phyloP scores from a whole-genome alignment of 2,888 invertebrate species.

The Leucophora obtusa region DNA sequence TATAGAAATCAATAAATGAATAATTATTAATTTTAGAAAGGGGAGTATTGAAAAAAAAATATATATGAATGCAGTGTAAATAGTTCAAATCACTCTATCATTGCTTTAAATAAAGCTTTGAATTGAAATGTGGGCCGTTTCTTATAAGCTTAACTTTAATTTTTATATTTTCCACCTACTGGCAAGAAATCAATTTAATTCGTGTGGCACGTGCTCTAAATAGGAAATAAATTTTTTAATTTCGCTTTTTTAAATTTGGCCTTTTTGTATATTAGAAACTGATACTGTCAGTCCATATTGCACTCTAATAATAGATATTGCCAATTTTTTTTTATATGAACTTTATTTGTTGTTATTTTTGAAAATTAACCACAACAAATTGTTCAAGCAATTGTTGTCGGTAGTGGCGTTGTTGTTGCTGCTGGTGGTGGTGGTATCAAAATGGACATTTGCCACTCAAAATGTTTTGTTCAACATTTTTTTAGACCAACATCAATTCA shows the following conservation, averaged over 20 bases:
- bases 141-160: constrained; percentile 66
- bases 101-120: constrained; percentile 29
- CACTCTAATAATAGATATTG: constrained; percentile 55
- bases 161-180: constrained; percentile 76
- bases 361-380: constrained; percentile 56
- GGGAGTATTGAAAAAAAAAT: constrained; percentile 20
- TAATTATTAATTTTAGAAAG: constrained; percentile 55
- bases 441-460: constrained; percentile 59
- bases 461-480: constrained; percentile 17
- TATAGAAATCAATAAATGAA: constrained; percentile 54
- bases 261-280: constrained; percentile 24
- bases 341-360: constrained; percentile 35
- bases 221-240: constrained; percentile 64
- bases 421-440: constrained; percentile 31
- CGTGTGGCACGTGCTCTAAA: constrained; percentile 78
- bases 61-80: neutral
- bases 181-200: constrained; percentile 78
- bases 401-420: neutral
- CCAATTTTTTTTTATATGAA: constrained; percentile 26
- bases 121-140: constrained; percentile 53
- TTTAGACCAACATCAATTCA: constrained; percentile 55
- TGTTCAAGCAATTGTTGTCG: constrained; percentile 36
- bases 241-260: no score
- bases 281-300: constrained; percentile 54
- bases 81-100: neutral